Percentiles rank a stretch among this genome's conserved stretches.
phyloP scores from a whole-genome alignment of 92 coral and sea anemone genomes.

The Meandrina meandrites region DNA sequence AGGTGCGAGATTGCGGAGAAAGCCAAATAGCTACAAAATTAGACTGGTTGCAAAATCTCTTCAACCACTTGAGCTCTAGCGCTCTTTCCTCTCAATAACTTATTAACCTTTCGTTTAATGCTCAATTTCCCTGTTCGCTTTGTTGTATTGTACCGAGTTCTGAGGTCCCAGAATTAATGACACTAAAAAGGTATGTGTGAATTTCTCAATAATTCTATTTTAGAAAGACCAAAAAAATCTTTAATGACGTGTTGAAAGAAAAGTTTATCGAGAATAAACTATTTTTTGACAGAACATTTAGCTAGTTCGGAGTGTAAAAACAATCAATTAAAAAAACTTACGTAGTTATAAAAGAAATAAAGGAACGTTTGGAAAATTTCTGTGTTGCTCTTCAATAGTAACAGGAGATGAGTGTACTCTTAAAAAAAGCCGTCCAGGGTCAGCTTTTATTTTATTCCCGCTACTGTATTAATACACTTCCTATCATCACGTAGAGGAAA shows the following conservation, averaged over 20 bases:
- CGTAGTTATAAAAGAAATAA: neutral
- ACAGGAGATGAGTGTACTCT: no score
- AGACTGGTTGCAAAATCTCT: no score
- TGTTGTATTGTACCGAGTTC: neutral
- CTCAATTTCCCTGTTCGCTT: neutral
- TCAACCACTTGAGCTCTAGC: no score
- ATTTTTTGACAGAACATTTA: neutral
- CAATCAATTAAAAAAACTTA: neutral
- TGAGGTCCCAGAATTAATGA: neutral
- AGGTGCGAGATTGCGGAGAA: no score
- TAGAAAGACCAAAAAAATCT: neutral
- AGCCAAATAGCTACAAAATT: no score
- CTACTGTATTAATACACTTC: no score
- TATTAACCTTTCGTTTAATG: no score
- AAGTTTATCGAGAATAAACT: constrained; percentile 5
- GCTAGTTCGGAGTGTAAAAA: neutral
- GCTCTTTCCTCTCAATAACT: no score
- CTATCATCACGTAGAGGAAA: no score
- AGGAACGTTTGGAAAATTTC: neutral
- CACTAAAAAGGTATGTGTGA: neutral
- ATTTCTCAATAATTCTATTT: neutral
- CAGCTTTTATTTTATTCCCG: no score
- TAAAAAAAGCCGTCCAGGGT: no score
- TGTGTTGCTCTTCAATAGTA: neutral
- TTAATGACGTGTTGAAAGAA: neutral